Percentiles rank a stretch among this genome's conserved stretches.
Conservation (phyloP, 2,113 vertebrate species). For the Sphyrna mokarran region DNA sequence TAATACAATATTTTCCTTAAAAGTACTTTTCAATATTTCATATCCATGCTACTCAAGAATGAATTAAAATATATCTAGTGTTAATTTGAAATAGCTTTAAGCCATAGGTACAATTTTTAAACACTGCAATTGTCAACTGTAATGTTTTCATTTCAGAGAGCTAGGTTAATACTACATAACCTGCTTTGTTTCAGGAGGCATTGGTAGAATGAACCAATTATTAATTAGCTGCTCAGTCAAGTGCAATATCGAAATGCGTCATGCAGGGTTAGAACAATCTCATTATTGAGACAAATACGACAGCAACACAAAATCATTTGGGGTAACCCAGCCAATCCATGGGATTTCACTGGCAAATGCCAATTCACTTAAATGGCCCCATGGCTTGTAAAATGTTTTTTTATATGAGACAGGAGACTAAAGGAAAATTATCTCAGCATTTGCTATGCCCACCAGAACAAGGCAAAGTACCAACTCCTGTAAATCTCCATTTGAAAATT, state of each 20-base stretch:
- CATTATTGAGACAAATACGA: background rate
- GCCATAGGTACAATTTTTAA: background rate
- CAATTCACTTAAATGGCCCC: background rate
- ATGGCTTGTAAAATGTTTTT: background rate
- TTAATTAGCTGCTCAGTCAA: constrained; percentile 2
- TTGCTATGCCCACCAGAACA: background rate
- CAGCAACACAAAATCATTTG: background rate
- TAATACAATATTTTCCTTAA: background rate
- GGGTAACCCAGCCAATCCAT: background rate
- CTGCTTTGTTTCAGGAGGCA: background rate
- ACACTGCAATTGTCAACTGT: background rate
- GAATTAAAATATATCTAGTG: background rate
- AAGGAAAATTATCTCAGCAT: background rate
- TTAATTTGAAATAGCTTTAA: background rate
- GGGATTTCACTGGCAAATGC: background rate
- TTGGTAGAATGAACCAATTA: background rate
- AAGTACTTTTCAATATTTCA: constrained; percentile 11
- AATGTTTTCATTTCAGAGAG: background rate
- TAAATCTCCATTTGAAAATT: background rate
- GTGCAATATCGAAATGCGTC: background rate
- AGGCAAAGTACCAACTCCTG: background rate
- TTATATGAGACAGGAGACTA: background rate
- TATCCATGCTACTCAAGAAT: background rate
- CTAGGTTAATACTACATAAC: background rate
- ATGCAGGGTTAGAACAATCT: background rate